Evolutionary conservation across 1,140 invertebrate genomes (phyloP), one percentile per base, ranked within the genome.

Genomic region (Drosophila nasuta): DNA sequence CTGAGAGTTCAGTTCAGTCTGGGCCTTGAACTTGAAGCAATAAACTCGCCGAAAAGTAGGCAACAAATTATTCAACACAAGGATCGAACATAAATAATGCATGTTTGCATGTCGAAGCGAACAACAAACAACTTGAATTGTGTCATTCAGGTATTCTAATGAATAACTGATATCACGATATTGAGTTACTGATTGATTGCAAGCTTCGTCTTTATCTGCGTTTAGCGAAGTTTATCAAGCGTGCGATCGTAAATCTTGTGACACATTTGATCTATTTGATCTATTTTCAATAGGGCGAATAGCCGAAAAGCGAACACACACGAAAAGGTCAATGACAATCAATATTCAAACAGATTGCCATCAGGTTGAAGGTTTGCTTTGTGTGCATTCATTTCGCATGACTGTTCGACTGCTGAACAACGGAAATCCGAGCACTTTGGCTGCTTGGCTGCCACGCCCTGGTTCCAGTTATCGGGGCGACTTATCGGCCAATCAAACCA

Each of bases 261-360:
- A 46, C 45, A 17, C 73, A 76, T 35, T 56, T 56, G 51, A 54
- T 76, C 51, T 52, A 58, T 75, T 65, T 64, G 49, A 79, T 56
- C 66, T 48, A 79, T 75, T 75, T 79, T 64, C 70, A 68, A 77
- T 75, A 60, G 49, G 20, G 41, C 41, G 41, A 38, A 10, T 25
- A 25, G 3, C 20, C 35, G n/a, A 43, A 43, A 13, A 68, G 48
- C 58, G 30, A 77, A 80, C 63, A 66, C 63, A 66, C 20, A 25
- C 20, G 20, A 52, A 73, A 79, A 87, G 79, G 75, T 87, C 71
- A 87, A 79, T 76, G 67, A 17, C 75, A 70, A 75, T 51, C 46
- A 63, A 63, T 65, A 65, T 68, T 59, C 57, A 43, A 33, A 38
- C 59, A 65, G 52, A 79, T 52, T 62, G 43, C 10, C 66, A 81